Evolutionary conservation across 2,113 vertebrate species (phyloP).

Genomic region (Cyanoliseus patagonus): DNA sequence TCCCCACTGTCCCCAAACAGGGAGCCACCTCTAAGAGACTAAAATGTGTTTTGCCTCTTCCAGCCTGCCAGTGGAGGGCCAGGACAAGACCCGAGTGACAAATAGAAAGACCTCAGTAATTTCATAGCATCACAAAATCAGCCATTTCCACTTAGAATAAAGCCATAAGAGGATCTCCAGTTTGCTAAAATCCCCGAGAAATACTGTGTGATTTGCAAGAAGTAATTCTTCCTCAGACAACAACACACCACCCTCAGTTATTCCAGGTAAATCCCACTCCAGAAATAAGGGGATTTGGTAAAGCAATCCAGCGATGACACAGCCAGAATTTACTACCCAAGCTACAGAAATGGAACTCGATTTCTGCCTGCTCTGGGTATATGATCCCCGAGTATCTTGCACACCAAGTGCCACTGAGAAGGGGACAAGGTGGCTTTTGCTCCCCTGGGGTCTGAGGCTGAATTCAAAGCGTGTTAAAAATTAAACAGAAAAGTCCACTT

Average conservation of each 20-base stretch:
- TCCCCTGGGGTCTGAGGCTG: not conserved
- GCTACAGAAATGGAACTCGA: not conserved
- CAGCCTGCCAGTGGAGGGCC: not conserved
- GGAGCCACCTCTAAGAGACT: not conserved
- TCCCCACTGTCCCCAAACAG: not conserved
- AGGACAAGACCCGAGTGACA: accelerated
- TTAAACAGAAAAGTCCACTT: not conserved
- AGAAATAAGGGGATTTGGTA: not conserved
- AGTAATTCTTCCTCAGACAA: not conserved
- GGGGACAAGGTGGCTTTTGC: accelerated
- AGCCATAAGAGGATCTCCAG: not conserved
- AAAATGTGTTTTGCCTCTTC: not conserved
- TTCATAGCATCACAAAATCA: not conserved
- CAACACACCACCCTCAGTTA: not conserved
- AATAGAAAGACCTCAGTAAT: not conserved
- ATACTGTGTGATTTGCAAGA: not conserved
- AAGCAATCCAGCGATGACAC: not conserved
- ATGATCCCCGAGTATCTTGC: not conserved
- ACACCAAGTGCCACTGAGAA: not conserved
- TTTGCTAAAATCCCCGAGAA: not conserved
- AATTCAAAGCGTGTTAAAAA: not conserved
- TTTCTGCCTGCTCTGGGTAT: not conserved
- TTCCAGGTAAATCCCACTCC: not conserved
- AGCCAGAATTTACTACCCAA: not conserved
- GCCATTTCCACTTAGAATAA: not conserved